Evolutionary conservation across 2,113 vertebrate species (phyloP).

Genomic region (Podarcis muralis): DNA sequence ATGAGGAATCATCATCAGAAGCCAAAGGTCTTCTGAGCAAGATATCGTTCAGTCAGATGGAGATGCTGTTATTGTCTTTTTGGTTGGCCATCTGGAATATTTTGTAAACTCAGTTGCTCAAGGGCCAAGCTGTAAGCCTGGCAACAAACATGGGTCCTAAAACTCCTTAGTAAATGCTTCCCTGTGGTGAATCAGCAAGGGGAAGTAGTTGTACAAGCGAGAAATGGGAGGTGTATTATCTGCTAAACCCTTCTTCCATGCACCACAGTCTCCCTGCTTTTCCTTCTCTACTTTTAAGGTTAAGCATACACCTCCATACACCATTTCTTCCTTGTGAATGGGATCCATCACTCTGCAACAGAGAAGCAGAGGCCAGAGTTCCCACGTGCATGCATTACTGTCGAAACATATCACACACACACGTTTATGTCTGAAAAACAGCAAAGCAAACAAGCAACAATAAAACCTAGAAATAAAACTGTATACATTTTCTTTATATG

Average conservation of each 20-base stretch:
- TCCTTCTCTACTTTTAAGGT: background rate
- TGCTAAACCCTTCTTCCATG: background rate
- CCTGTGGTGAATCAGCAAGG: background rate
- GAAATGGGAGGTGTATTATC: too few relatives aligned
- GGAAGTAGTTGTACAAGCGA: background rate
- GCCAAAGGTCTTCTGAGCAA: too few relatives aligned
- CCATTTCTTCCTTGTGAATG: background rate
- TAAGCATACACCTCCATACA: background rate
- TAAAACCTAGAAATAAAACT: background rate
- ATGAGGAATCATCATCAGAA: too few relatives aligned
- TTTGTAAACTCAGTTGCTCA: background rate
- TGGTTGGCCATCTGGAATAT: background rate
- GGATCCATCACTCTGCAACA: background rate
- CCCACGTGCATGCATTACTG: background rate
- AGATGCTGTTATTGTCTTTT: background rate
- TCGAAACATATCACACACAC: too few relatives aligned
- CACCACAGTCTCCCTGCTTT: background rate
- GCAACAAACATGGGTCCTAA: background rate
- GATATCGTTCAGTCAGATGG: background rate
- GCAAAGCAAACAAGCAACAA: background rate
- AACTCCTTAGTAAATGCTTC: background rate
- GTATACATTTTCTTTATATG: background rate
- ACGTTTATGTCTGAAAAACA: too few relatives aligned
- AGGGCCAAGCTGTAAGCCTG: background rate
- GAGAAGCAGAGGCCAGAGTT: background rate